Conservation (phyloP, 2,888 invertebrate species). For the Oligia latruncula region DNA sequence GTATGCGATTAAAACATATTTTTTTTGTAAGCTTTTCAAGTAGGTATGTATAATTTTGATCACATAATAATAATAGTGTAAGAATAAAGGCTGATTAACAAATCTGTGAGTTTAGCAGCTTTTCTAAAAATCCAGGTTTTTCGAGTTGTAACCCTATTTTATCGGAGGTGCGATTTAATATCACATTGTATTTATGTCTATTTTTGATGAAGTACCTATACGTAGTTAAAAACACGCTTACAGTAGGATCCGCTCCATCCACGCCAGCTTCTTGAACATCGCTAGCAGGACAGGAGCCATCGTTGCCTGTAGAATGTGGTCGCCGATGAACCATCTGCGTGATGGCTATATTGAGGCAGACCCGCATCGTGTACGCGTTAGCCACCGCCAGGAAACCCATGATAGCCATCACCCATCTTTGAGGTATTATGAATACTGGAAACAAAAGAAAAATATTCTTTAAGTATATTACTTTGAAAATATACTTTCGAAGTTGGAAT, state of each 20-base stretch:
- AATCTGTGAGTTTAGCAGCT: too few species aligned
- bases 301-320: constrained; percentile 72
- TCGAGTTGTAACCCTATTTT: too few species aligned
- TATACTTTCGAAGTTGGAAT: background rate
- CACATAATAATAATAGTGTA: too few species aligned
- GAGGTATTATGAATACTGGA: constrained; percentile 91
- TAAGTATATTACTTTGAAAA: background rate
- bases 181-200: background rate
- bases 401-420: constrained; percentile 93
- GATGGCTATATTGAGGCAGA: constrained; percentile 93
- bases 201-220: background rate
- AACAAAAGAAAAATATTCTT: constrained; percentile 57
- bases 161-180: background rate
- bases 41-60: too few species aligned
- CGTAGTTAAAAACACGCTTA: constrained; percentile 66
- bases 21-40: too few species aligned
- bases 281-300: constrained; percentile 81
- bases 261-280: constrained; percentile 68
- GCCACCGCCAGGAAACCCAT: constrained; percentile 94
- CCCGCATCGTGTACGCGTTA: constrained; percentile 94
- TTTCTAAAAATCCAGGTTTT: too few species aligned
- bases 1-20: too few species aligned
- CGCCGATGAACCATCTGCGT: constrained; percentile 91
- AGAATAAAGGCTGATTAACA: too few species aligned
- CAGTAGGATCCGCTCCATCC: constrained; percentile 72